Evolutionary conservation across 2,888 invertebrate genomes (phyloP).

Genomic region (Seladonia tumulorum): DNA sequence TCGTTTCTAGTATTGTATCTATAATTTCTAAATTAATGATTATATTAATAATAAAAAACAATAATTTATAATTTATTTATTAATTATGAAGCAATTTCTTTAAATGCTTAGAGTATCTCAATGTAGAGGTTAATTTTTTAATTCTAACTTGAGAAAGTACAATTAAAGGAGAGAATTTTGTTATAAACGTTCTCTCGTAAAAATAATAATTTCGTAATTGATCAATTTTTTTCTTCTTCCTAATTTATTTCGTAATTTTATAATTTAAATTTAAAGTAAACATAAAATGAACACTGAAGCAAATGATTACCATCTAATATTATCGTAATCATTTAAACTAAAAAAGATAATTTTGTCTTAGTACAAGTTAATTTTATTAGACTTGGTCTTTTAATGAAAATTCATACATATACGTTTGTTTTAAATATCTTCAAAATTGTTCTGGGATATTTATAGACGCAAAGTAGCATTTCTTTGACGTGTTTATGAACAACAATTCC

Average conservation of each 20-base stretch:
- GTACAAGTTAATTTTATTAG: background rate
- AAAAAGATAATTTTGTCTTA: background rate
- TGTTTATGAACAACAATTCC: background rate
- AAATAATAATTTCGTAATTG: background rate
- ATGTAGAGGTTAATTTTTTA: slow-evolving; percentile 22
- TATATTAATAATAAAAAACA: slow-evolving; percentile 23
- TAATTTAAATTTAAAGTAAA: background rate
- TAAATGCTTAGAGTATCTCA: background rate
- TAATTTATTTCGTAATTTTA: background rate
- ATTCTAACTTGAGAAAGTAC: background rate
- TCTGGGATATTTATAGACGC: background rate
- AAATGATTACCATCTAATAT: background rate
- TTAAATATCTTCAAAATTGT: background rate
- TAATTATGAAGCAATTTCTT: slow-evolving; percentile 4
- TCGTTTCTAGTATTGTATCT: slow-evolving; percentile 20
- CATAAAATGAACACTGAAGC: background rate
- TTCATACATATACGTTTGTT: background rate
- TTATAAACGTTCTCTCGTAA: background rate
- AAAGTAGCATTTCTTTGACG: background rate
- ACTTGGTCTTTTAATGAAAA: background rate
- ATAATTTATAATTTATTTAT: slow-evolving; percentile 29
- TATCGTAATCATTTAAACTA: background rate
- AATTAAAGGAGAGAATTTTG: background rate
- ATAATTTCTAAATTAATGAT: slow-evolving; percentile 22
- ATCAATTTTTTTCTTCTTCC: background rate